Conservation (phyloP, 2,888 invertebrate species). For the Brachypalpus laphriformis region DNA sequence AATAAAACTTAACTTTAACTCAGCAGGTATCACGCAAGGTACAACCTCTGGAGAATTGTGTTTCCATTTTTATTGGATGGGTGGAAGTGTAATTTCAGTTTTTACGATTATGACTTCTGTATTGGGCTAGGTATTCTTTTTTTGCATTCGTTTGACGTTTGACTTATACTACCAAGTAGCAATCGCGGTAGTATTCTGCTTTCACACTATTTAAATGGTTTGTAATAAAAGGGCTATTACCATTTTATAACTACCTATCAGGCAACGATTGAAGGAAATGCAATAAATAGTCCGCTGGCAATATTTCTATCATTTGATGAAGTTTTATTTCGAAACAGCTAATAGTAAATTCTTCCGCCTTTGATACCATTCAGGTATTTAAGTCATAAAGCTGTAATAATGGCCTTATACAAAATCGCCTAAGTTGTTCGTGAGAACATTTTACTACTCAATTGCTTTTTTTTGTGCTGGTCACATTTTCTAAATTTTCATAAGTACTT, state of each 20-base stretch:
- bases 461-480: too few relatives aligned
- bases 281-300: background rate
- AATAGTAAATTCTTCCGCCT: background rate
- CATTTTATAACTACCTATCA: slow-evolving; percentile 4
- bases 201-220: slow-evolving; percentile 37
- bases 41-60: background rate
- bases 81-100: background rate
- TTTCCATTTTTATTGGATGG: background rate
- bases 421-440: too few relatives aligned
- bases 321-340: background rate
- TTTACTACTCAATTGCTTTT: too few relatives aligned
- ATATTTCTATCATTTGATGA: background rate
- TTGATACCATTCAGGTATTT: background rate
- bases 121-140: background rate
- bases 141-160: background rate
- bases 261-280: background rate
- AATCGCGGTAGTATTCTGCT: background rate
- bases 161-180: background rate
- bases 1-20: background rate
- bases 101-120: slow-evolving; percentile 3
- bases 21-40: background rate
- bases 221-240: slow-evolving; percentile 30
- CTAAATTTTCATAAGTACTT: too few relatives aligned
- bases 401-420: background rate
- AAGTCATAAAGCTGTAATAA: background rate